phyloP scores from a whole-genome alignment of 2,113 vertebrate species.

The Apodemus sylvaticus region DNA sequence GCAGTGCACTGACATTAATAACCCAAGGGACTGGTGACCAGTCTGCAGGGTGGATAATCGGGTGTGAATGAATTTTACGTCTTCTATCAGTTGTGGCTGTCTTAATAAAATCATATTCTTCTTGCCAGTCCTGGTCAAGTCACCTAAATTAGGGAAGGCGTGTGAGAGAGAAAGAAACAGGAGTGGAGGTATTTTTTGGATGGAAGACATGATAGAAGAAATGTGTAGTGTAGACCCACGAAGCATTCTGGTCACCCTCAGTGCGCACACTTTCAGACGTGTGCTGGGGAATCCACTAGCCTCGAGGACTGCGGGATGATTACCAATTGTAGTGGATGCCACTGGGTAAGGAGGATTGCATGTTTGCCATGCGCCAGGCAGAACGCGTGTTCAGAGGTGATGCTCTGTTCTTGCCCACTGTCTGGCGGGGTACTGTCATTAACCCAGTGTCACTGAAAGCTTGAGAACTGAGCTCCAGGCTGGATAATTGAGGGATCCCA shows the following conservation, averaged over 20 bases:
- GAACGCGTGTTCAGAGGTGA: too few species aligned
- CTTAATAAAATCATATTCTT: not conserved
- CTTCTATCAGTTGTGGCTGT: not conserved
- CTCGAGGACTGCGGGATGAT: not conserved
- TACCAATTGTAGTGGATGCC: not conserved
- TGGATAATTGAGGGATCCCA: not conserved
- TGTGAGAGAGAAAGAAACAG: not conserved
- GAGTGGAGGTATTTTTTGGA: not conserved
- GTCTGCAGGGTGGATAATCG: not conserved
- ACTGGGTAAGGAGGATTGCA: too few species aligned
- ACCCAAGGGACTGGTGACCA: rapidly evolving
- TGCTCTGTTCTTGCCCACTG: not conserved
- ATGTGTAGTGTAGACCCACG: not conserved
- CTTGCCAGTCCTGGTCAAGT: not conserved
- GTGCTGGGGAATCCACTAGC: not conserved
- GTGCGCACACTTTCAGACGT: not conserved
- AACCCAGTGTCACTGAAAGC: not conserved
- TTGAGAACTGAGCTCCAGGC: not conserved
- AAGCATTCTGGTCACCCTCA: not conserved
- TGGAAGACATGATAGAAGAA: not conserved
- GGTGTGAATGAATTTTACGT: not conserved
- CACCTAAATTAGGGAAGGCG: not conserved
- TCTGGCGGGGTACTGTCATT: not conserved
- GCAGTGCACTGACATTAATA: not conserved
- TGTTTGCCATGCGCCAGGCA: rapidly evolving